These are phyloP conservation scores for Catharus fuscescens DNA, from an alignment of 2,113 vertebrate species.

Conservation along the genomic window DNA sequence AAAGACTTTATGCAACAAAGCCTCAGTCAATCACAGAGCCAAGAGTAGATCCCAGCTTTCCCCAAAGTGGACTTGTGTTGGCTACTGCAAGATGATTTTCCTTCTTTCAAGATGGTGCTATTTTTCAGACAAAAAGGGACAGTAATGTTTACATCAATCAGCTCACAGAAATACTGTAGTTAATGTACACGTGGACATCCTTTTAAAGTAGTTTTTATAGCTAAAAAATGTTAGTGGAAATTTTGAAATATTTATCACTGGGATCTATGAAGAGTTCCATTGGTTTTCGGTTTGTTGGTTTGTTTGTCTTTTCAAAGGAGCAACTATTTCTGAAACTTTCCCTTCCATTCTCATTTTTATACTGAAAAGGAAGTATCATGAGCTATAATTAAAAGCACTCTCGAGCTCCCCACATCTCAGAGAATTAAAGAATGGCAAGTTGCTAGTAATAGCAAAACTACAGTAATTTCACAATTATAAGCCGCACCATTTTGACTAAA, in stretches of 20 bases:
- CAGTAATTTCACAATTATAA: too few species aligned
- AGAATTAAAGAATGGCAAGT: neutral
- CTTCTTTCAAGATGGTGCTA: neutral
- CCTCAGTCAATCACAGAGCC: neutral
- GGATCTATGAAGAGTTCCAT: neutral
- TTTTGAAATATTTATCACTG: slow-evolving; percentile 4
- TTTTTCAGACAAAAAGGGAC: neutral
- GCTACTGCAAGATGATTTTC: neutral
- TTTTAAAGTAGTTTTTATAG: neutral
- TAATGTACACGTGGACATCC: too few species aligned
- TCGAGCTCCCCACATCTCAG: neutral
- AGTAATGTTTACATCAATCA: neutral
- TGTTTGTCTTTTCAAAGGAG: neutral
- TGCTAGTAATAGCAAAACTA: neutral
- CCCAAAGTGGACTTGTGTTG: neutral
- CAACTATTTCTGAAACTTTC: neutral
- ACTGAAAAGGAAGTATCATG: neutral
- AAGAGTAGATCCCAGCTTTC: neutral
- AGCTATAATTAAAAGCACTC: neutral
- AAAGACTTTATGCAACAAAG: slow-evolving; percentile 40
- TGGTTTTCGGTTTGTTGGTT: neutral
- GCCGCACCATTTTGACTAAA: too few species aligned
- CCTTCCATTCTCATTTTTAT: neutral
- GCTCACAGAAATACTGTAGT: neutral
- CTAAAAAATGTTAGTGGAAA: neutral